Percentiles rank a stretch among this genome's conserved stretches.
Conservation (phyloP, 2,888 invertebrate species). For the Mythimna ferrago region DNA sequence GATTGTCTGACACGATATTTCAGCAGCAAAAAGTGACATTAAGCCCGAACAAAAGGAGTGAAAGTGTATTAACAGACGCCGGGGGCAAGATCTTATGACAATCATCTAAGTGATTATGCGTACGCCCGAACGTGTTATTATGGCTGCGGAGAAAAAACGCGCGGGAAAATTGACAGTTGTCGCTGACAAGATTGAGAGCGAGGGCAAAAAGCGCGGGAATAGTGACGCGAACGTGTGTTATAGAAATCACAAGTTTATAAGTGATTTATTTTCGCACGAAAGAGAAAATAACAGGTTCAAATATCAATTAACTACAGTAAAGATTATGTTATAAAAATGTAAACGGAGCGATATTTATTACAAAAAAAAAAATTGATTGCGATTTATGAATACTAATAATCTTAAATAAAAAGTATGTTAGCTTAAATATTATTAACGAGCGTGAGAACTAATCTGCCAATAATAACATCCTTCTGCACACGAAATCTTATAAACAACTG, state of each 20-base stretch:
- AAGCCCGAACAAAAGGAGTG: slow-evolving; percentile 84
- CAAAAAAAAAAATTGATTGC: slow-evolving; percentile 34
- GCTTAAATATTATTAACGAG: slow-evolving; percentile 12
- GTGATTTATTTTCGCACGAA: slow-evolving; percentile 26
- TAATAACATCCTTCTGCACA: slow-evolving; percentile 30
- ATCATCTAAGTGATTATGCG: slow-evolving; percentile 70
- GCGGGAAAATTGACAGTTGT: slow-evolving; percentile 49
- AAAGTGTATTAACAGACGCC: slow-evolving; percentile 74
- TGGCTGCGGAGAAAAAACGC: slow-evolving; percentile 62
- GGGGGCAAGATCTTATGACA: slow-evolving; percentile 69
- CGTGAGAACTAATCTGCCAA: slow-evolving; percentile 31
- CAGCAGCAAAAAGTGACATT: slow-evolving; percentile 79
- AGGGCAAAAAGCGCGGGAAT: slow-evolving; percentile 53
- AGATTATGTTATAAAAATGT: slow-evolving; percentile 20
- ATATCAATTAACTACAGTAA: slow-evolving; percentile 10
- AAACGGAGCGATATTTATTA: slow-evolving; percentile 8
- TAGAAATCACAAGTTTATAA: slow-evolving; percentile 42
- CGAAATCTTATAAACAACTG: slow-evolving; percentile 29
- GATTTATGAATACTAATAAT: slow-evolving; percentile 33
- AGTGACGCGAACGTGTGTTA: slow-evolving; percentile 38
- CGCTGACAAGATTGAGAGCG: slow-evolving; percentile 40
- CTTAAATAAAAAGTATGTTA: slow-evolving; percentile 27
- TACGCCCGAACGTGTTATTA: slow-evolving; percentile 66
- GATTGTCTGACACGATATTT: slow-evolving; percentile 79
- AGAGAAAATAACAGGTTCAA: slow-evolving; percentile 43